These are phyloP conservation scores for Thereva unica DNA, from an alignment of 2,888 invertebrate species.

Conservation along the genomic window DNA sequence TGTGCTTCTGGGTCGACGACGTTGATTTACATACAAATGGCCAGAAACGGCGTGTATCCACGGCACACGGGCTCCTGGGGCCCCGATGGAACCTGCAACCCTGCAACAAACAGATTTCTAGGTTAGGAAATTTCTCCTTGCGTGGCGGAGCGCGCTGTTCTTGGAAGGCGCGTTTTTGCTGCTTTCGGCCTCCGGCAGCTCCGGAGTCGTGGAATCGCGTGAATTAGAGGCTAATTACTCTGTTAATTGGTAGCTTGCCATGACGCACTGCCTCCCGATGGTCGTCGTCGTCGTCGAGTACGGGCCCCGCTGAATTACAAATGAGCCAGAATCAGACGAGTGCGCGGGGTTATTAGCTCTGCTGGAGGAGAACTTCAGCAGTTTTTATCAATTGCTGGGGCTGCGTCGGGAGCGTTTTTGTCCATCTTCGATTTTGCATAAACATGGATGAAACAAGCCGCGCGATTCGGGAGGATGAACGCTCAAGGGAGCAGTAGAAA, in stretches of 20 bases:
- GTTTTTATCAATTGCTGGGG: no score
- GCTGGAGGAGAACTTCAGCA: background rate
- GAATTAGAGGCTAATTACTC: conserved; percentile 33
- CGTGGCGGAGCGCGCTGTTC: conserved; percentile 11
- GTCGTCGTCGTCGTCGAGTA: conserved; percentile 2
- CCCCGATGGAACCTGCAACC: background rate
- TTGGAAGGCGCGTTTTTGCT: conserved; percentile 21
- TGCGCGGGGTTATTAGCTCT: background rate
- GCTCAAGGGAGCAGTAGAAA: no score
- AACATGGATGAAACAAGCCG: no score
- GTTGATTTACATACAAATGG: no score
- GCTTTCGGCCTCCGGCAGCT: conserved; percentile 11
- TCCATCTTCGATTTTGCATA: no score
- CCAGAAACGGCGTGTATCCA: no score
- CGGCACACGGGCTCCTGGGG: background rate
- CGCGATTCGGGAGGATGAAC: no score
- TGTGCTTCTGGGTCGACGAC: no score
- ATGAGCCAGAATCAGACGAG: conserved; percentile 3
- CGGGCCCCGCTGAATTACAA: conserved; percentile 24
- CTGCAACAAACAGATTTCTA: conserved; percentile 22
- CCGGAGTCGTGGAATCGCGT: conserved; percentile 19
- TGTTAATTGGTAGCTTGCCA: conserved; percentile 29
- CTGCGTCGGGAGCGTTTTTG: no score
- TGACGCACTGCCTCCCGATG: conserved; percentile 23
- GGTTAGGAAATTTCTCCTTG: conserved; percentile 21